Percentiles rank a stretch among this genome's conserved stretches.
Conservation (phyloP, 2,888 invertebrate species). For the Brenthis hecate region DNA sequence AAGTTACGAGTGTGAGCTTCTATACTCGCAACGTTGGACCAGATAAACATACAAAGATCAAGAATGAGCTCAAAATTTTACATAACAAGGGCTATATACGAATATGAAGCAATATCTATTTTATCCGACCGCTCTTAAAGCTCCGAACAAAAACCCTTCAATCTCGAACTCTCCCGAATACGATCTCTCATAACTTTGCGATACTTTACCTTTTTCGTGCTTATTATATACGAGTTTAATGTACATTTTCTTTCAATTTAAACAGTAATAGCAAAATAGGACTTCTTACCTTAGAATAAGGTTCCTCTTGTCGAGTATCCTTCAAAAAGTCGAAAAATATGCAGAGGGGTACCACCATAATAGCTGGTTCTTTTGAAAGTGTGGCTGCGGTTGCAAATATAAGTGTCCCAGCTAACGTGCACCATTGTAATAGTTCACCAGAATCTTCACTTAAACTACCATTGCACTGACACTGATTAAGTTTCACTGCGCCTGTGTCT, state of each 20-base stretch:
- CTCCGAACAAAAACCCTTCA: conserved; percentile 50
- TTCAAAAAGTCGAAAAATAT: conserved; percentile 92
- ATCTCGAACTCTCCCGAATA: conserved; percentile 49
- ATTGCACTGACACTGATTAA: conserved; percentile 68
- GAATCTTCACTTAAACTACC: conserved; percentile 71
- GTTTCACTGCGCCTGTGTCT: conserved; percentile 58
- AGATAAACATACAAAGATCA: conserved; percentile 13
- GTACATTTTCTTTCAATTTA: conserved; percentile 15
- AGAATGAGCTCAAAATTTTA: conserved; percentile 17
- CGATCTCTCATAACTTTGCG: conserved; percentile 53
- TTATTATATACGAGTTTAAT: conserved; percentile 17
- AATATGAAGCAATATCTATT: conserved; percentile 38
- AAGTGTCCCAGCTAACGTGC: conserved; percentile 84
- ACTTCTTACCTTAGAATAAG: conserved; percentile 80
- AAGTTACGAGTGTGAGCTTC: conserved; percentile 9
- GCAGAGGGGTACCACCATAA: conserved; percentile 95
- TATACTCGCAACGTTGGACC: background rate
- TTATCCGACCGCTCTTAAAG: conserved; percentile 49
- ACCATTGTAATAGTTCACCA: conserved; percentile 74
- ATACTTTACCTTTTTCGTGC: conserved; percentile 41
- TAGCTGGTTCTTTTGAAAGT: conserved; percentile 97
- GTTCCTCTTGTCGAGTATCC: conserved; percentile 75
- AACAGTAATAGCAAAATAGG: conserved; percentile 1
- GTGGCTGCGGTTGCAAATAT: conserved; percentile 90
- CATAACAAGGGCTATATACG: conserved; percentile 22